Evolutionary conservation across 1,140 invertebrate species (phyloP).

Genomic region (Zaprionus africanus): DNA sequence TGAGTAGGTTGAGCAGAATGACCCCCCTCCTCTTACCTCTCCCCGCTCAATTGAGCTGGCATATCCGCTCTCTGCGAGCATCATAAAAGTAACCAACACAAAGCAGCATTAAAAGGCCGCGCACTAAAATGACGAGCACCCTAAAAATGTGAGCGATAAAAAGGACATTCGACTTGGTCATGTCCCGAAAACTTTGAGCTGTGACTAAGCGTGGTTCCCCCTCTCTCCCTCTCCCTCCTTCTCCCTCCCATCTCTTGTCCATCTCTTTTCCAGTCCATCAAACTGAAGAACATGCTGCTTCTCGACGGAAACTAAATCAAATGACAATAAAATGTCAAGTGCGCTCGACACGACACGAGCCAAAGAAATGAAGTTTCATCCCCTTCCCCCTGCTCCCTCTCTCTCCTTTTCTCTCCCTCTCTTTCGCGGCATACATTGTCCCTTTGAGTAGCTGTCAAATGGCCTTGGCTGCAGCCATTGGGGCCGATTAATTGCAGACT

Average conservation of each 20-base stretch:
- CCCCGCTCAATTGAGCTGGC: neutral
- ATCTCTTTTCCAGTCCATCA: neutral
- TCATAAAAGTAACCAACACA: slow-evolving; percentile 54
- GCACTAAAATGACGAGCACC: slow-evolving; percentile 31
- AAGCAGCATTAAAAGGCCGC: slow-evolving; percentile 38
- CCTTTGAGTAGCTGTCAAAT: neutral
- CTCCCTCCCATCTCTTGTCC: neutral
- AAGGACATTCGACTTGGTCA: slow-evolving; percentile 2
- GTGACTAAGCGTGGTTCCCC: neutral
- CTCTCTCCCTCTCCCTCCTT: neutral
- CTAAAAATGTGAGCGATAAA: slow-evolving; percentile 37
- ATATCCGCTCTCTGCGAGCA: neutral
- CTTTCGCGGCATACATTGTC: neutral
- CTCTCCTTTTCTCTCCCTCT: neutral
- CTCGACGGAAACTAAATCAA: slow-evolving; percentile 9
- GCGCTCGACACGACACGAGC: neutral
- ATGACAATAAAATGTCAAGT: slow-evolving; percentile 6
- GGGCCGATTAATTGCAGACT: neutral
- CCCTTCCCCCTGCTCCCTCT: neutral
- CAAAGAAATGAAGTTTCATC: neutral
- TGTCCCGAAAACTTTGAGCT: slow-evolving; percentile 5
- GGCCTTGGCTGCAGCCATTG: neutral
- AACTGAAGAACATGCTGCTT: neutral
- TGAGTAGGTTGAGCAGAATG: neutral
- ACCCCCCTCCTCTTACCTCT: neutral